These are phyloP conservation scores for Vannuccia rotundouncinata DNA, from an alignment of 2,888 invertebrate genomes.

Conservation along the genomic window DNA sequence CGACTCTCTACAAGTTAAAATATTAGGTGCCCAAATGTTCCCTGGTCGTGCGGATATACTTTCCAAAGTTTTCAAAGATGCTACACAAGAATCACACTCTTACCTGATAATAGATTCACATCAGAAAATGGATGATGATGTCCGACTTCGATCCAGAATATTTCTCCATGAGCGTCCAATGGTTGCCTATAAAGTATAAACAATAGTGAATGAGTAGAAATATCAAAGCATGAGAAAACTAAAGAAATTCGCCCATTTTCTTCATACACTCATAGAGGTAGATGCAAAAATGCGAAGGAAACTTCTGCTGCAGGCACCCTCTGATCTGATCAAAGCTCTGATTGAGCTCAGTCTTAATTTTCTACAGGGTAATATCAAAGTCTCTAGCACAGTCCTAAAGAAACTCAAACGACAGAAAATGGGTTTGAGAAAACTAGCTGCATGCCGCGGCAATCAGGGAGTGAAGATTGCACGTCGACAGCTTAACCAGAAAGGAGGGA, in stretches of 20 bases:
- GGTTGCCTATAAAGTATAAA: not conserved
- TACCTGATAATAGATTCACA: conserved; percentile 29
- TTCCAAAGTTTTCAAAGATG: conserved; percentile 31
- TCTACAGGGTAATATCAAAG: not conserved
- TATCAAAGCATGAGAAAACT: not conserved
- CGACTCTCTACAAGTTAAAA: conserved; percentile 25
- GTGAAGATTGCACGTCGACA: not conserved
- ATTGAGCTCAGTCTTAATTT: not conserved
- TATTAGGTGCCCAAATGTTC: conserved; percentile 30
- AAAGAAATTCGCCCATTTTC: not conserved
- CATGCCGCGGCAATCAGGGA: not conserved
- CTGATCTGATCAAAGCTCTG: not conserved
- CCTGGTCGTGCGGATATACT: not conserved
- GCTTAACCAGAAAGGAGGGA: not conserved
- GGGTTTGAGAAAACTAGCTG: not conserved
- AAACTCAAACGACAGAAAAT: not conserved
- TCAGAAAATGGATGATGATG: not conserved
- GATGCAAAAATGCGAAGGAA: not conserved
- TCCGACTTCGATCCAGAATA: conserved; percentile 4
- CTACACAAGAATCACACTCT: conserved; percentile 7
- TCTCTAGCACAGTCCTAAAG: not conserved
- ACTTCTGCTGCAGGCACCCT: not conserved
- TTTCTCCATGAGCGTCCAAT: conserved; percentile 28
- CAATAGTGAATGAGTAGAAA: not conserved
- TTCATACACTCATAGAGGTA: not conserved